These are phyloP conservation scores for Andrena praecox DNA, from an alignment of 2,888 invertebrate species.

Conservation along the genomic window DNA sequence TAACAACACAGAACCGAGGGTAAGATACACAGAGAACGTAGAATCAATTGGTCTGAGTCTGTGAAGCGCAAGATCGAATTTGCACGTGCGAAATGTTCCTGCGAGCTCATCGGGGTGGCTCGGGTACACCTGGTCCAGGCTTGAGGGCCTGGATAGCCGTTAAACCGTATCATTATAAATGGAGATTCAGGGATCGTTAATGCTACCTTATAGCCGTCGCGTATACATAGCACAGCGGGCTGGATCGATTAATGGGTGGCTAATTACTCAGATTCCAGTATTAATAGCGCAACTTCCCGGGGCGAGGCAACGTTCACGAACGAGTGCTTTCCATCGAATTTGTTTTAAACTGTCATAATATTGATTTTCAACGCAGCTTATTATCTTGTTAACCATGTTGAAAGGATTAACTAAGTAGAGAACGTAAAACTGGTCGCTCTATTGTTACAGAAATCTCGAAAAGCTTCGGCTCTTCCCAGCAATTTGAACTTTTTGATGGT, in stretches of 20 bases:
- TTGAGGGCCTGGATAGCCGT: constrained; percentile 51
- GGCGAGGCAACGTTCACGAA: neutral
- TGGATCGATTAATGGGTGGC: constrained; percentile 73
- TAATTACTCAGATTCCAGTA: constrained; percentile 72
- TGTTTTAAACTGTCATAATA: neutral
- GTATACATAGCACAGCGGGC: constrained; percentile 45
- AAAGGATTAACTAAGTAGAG: too few species aligned
- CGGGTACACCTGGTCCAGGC: constrained; percentile 32
- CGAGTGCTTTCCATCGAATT: neutral
- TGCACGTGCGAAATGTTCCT: constrained; percentile 46
- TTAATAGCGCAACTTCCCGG: constrained; percentile 51
- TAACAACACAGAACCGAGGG: too few species aligned
- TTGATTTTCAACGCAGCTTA: neutral
- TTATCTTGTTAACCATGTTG: too few species aligned
- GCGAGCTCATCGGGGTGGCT: constrained; percentile 1
- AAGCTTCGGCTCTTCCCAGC: neutral
- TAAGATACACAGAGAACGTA: neutral
- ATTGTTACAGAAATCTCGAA: too few species aligned
- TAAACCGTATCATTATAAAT: constrained; percentile 67
- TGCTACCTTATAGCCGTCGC: constrained; percentile 51
- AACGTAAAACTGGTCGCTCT: too few species aligned
- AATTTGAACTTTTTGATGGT: neutral
- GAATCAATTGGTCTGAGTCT: constrained; percentile 1
- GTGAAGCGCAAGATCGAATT: constrained; percentile 35
- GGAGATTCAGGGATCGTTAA: constrained; percentile 68